Conservation (phyloP, 2,113 vertebrate genomes). For the Rutilus rutilus region DNA sequence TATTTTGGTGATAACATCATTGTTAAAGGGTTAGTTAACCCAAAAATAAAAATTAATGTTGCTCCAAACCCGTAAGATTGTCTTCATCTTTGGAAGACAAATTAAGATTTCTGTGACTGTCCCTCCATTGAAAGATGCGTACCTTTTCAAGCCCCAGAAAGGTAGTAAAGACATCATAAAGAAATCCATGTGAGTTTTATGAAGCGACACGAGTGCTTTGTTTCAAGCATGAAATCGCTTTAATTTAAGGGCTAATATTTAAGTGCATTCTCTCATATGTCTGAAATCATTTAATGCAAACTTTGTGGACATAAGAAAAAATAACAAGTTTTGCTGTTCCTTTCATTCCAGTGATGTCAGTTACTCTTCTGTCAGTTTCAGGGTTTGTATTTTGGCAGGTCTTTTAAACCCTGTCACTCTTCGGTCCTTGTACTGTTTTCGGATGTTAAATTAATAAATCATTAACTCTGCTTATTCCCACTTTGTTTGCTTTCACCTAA, state of each 20-base stretch:
- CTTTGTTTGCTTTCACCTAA: slow-evolving; percentile 4
- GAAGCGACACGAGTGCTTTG: too few relatives aligned
- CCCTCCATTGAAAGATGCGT: too few relatives aligned
- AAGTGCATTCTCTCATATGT: background rate
- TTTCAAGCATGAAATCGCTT: background rate
- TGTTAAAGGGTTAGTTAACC: too few relatives aligned
- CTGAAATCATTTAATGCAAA: background rate
- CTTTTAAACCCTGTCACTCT: background rate
- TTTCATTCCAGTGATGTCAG: background rate
- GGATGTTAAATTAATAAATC: background rate
- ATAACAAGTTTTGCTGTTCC: background rate
- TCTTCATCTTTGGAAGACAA: too few relatives aligned
- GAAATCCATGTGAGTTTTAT: background rate
- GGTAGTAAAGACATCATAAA: too few relatives aligned
- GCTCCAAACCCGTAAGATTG: too few relatives aligned
- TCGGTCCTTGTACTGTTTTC: background rate
- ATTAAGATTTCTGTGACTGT: too few relatives aligned
- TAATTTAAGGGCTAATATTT: slow-evolving; percentile 26
- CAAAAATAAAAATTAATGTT: too few relatives aligned
- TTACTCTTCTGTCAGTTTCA: background rate
- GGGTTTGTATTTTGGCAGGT: background rate
- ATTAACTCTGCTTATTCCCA: background rate
- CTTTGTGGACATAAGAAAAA: background rate
- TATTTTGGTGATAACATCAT: background rate
- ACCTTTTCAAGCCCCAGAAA: too few relatives aligned